Evolutionary conservation across 2,797 vertebrate species (phyloP), one percentile per base, ranked within the genome.

Genomic region (Brachyalestes nurse): DNA sequence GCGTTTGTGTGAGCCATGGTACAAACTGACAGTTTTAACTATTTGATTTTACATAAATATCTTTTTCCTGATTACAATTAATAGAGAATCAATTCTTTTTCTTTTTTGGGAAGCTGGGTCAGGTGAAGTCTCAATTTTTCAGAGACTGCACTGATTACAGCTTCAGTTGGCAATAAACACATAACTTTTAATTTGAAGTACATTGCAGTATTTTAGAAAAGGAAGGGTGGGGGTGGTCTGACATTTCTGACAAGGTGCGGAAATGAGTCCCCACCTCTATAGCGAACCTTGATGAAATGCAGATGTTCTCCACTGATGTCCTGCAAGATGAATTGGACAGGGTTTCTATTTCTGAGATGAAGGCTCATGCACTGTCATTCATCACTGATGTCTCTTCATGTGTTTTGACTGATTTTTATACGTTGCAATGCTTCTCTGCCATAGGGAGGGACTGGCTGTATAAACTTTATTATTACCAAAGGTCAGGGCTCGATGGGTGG

Each of bases 401-500:
- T 81, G 81, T 86, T 86, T 80, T 77, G 79, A 66, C 13, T 60
- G 55, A 16, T 76, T 76, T 45, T 64, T 23, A 19, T 47, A 65
- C n/a, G 45, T 81, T 74, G 21, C 57, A 55, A 55, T 78, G 45
- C 45, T 58, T 58, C 28, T 47, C 42, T 71, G 28, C 23, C 14
- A 55, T 25, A 64, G 45, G 8, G 51, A 74, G 69, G 57, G 77
- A 66, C 61, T 72, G 53, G 42, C 75, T 84, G 53, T 40, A 62
- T 49, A 79, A 82, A 81, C 77, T 86, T 69, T 82, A 72, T 72
- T 78, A 60, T 73, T 83, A 72, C 34, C 80, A 78, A 82, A 85
- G 85, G 82, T 82, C 75, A 85, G 58, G 55, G 75, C 10, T 38
- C 21, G 53, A 60, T 55, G 45, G 73, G 42, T 67, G 19, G 19